phyloP scores from a whole-genome alignment of 1,140 invertebrate genomes.

The Tetramorium alpestre region DNA sequence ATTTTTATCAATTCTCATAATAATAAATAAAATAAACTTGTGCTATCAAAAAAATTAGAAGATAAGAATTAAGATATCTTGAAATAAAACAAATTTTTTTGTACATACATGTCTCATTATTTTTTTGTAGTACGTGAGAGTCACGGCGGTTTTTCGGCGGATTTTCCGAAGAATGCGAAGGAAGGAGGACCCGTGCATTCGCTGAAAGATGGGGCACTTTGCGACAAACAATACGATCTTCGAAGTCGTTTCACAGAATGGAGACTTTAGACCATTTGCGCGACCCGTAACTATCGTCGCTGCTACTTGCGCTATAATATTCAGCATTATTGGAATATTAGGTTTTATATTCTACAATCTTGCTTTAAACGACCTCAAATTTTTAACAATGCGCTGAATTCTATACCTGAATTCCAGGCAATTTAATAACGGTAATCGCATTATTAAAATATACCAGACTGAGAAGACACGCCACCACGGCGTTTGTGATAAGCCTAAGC shows the following conservation, averaged over 20 bases:
- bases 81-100: not conserved
- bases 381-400: not conserved
- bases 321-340: slow-evolving; percentile 91
- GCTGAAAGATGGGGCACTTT: slow-evolving; percentile 60
- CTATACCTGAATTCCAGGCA: slow-evolving; percentile 87
- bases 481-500: slow-evolving; percentile 94
- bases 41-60: not conserved
- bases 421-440: slow-evolving; percentile 92
- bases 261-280: slow-evolving; percentile 83
- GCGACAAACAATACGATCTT: slow-evolving; percentile 64
- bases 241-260: slow-evolving; percentile 46
- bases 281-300: slow-evolving; percentile 91
- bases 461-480: slow-evolving; percentile 93
- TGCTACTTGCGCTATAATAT: slow-evolving; percentile 91
- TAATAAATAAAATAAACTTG: not conserved
- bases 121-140: not conserved
- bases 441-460: slow-evolving; percentile 91
- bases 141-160: not conserved
- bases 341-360: slow-evolving; percentile 82
- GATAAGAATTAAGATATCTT: not conserved
- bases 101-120: not conserved
- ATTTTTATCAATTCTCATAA: not conserved
- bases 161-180: slow-evolving; percentile 9
- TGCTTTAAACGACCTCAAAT: not conserved
- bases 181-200: not conserved